Base-by-base conservation (phyloP, 2,888 invertebrate species). In the Doris montereyensis region DNA sequence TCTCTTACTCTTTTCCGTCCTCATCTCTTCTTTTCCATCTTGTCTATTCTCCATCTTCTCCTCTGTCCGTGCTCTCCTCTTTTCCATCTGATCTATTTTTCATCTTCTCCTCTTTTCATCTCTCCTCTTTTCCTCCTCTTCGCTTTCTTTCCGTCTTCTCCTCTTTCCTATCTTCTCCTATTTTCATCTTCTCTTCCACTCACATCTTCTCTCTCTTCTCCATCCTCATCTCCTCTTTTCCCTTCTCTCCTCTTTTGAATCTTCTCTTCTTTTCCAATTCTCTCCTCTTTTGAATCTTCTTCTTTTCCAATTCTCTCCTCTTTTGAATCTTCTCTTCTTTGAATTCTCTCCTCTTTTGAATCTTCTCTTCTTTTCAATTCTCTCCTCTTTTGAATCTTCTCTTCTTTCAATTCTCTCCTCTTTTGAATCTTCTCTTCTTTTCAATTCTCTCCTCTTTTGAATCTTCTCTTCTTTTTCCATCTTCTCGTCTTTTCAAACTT, bases 261-360 rank as follows among this genome's bases (percentile, higher is more conserved):
- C 30, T 5, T 57, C 17, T 74, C 3, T 58, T 32, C 60, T 28
- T 74, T 28, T 58, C 28, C 3, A 30, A 32, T n/a, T 60, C 32
- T 75, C 34, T 75, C 32, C 35, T n/a, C 62, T 62, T 75, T 34
- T 60, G 41, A 41, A 60, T 62, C 32, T 58, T 28, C 60, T 34
- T 74, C 28, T 58, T 58, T 58, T 32, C 30, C 32, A 30, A 30
- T 58, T 32, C 60, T 58, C 32, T 28, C 60, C 58, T 74, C 58
- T 58, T 58, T 58, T 8, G 28, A 8, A 4, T 26, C 30, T 34
- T 57, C 60, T 28, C 30, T 58, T 13, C n/a, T 74, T 17, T 74
- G 30, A 5, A 5, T 58, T 10, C 30, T 58, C 32, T 28, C 28
- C 26, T 74, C n/a, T 28, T n/a, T 26, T 28, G 8, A 30, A 28